Percentiles rank a stretch among this genome's conserved stretches.
Conservation (phyloP, 1,140 invertebrate genomes). For the Nasonia longicornis region DNA sequence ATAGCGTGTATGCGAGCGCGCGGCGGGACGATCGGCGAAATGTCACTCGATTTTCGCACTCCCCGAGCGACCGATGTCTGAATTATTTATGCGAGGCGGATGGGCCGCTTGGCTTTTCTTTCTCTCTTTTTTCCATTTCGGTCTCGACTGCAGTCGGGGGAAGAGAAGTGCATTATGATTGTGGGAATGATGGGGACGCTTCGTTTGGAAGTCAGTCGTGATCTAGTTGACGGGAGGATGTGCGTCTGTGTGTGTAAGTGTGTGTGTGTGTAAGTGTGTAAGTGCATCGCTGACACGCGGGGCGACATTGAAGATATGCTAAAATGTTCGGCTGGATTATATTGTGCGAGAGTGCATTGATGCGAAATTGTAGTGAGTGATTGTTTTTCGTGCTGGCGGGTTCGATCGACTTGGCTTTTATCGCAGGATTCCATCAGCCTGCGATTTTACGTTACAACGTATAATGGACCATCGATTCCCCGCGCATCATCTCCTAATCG, state of each 20-base stretch:
- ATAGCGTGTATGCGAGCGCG: not conserved
- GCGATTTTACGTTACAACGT: no score
- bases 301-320: no score
- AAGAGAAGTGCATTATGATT: not conserved
- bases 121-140: not conserved
- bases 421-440: no score
- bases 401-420: no score
- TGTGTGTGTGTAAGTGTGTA: no score
- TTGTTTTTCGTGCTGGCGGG: no score
- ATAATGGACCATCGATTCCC: no score
- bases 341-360: no score
- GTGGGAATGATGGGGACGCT: not conserved
- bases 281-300: no score
- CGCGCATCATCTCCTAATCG: no score
- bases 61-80: not conserved
- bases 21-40: not conserved
- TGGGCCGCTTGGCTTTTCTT: not conserved
- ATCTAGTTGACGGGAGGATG: not conserved
- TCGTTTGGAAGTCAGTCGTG: not conserved
- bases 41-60: not conserved
- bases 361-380: no score
- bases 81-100: not conserved
- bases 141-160: not conserved
- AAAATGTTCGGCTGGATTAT: no score
- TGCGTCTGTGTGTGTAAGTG: not conserved